phyloP scores from a whole-genome alignment of 2,113 vertebrate species.

The Corydoras maculifer region DNA sequence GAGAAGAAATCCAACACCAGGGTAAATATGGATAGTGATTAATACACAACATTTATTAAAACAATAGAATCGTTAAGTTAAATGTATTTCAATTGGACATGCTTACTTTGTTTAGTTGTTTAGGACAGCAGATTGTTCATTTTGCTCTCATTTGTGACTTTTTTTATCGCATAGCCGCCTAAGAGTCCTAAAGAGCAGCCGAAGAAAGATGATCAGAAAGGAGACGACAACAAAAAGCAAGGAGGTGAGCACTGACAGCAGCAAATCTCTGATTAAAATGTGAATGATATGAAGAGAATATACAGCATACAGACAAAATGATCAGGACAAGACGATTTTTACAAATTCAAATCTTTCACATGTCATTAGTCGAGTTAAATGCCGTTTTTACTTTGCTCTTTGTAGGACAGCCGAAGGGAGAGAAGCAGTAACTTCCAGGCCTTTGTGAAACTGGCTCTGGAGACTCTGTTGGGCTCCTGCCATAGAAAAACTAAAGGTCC shows the following conservation, averaged over 20 bases:
- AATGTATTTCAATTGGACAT: background rate
- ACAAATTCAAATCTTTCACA: conserved; percentile 15
- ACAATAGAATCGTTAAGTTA: background rate
- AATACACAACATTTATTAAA: background rate
- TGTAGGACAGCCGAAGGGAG: conserved; percentile 73
- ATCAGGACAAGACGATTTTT: background rate
- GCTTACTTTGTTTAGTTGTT: background rate
- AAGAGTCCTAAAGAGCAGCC: conserved; percentile 73
- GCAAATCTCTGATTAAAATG: background rate
- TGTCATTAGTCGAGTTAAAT: conserved; percentile 58
- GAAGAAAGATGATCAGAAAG: conserved; percentile 76
- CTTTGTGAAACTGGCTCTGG: conserved; percentile 71
- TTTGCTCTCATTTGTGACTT: background rate
- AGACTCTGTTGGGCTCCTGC: conserved; percentile 69
- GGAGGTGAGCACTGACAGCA: conserved; percentile 64
- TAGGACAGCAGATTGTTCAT: background rate
- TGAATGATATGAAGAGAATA: background rate
- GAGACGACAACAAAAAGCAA: conserved; percentile 74
- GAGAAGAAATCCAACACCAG: conserved; percentile 74
- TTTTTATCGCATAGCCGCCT: conserved; percentile 56
- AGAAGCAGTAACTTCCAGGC: conserved; percentile 77
- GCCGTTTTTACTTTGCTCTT: conserved; percentile 45
- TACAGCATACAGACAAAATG: background rate
- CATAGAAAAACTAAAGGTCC: conserved; percentile 56
- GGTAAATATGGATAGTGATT: conserved; percentile 48